A percentile compares a stretch with the other conserved stretches of the same genome.
Evolutionary conservation across 1,140 invertebrate genomes (phyloP).

Genomic region (Cardiocondyla obscurior): DNA sequence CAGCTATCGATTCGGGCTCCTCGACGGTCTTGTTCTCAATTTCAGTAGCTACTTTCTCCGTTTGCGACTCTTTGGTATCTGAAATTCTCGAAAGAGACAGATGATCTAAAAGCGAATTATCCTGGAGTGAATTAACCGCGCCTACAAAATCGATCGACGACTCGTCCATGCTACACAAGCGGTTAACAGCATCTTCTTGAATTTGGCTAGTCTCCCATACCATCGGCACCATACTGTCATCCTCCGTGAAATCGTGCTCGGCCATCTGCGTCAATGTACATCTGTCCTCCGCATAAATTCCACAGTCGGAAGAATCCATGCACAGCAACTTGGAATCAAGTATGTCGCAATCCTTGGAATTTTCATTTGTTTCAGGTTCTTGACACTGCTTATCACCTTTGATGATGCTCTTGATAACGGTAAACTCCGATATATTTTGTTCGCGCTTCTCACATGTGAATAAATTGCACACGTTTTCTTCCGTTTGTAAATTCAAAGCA

Average conservation of each 20-base stretch:
- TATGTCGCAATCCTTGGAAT: neutral
- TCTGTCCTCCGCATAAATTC: slow-evolving; percentile 13
- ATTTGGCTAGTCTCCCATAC: slow-evolving; percentile 44
- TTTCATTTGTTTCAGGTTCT: neutral
- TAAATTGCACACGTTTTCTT: slow-evolving; percentile 10
- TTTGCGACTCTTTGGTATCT: neutral
- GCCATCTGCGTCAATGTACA: neutral
- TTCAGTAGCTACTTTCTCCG: neutral
- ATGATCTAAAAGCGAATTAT: slow-evolving; percentile 13
- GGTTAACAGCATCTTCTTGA: slow-evolving; percentile 40
- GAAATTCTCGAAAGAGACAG: slow-evolving; percentile 12
- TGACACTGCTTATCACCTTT: neutral
- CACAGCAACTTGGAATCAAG: slow-evolving; percentile 31
- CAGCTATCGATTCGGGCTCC: neutral
- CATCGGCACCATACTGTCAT: slow-evolving; percentile 38
- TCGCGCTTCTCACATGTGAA: slow-evolving; percentile 15
- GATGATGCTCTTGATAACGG: slow-evolving; percentile 40
- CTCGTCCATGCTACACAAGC: slow-evolving; percentile 25
- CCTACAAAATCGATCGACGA: slow-evolving; percentile 16
- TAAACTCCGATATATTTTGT: slow-evolving; percentile 46
- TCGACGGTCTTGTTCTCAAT: neutral
- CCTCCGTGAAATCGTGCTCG: slow-evolving; percentile 38
- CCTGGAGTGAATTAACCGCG: slow-evolving; percentile 5
- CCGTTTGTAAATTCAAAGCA: neutral
- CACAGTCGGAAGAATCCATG: slow-evolving; percentile 38